phyloP scores from a whole-genome alignment of 30 jellyfish, hydroid and myxozoan genomes.

The Kudoa iwatai region DNA sequence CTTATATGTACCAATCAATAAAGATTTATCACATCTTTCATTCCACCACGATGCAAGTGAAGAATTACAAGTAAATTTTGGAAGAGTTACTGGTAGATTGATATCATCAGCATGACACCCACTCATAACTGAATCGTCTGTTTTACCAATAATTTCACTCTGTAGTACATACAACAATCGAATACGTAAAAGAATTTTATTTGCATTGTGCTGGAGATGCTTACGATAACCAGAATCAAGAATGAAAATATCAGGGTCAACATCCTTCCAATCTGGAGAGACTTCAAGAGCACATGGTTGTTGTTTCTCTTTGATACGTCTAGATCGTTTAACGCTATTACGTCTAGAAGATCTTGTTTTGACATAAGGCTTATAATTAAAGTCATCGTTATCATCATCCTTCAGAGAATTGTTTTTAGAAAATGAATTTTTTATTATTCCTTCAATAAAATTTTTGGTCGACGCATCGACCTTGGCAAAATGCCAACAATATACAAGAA shows the following conservation, averaged over 20 bases:
- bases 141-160: slow-evolving; percentile 20
- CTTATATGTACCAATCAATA: slow-evolving; percentile 38
- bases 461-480: slow-evolving; percentile 33
- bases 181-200: slow-evolving; percentile 27
- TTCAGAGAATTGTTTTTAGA: slow-evolving; percentile 8
- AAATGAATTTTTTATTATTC: slow-evolving; percentile 12
- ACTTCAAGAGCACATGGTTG: slow-evolving; percentile 43
- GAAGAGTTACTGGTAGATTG: slow-evolving; percentile 6
- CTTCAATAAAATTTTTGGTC: slow-evolving; percentile 9
- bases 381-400: slow-evolving; percentile 10
- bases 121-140: slow-evolving; percentile 7
- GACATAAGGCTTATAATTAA: slow-evolving; percentile 13
- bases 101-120: slow-evolving; percentile 19
- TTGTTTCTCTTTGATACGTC: slow-evolving; percentile 13
- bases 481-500: slow-evolving; percentile 24
- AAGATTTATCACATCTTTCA: slow-evolving; percentile 29
- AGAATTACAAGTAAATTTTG: slow-evolving; percentile 1
- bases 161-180: slow-evolving; percentile 20
- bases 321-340: too few relatives aligned
- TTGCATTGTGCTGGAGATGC: slow-evolving; percentile 34
- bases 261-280: slow-evolving; percentile 41
- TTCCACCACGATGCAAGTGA: slow-evolving; percentile 47
- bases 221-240: slow-evolving; percentile 43
- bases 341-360: slow-evolving; percentile 10
- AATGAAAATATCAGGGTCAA: slow-evolving; percentile 22